Evolutionary conservation across 2,797 vertebrate genomes (phyloP), one percentile per base, ranked within the genome.

Genomic region (Iguana delicatissima): DNA sequence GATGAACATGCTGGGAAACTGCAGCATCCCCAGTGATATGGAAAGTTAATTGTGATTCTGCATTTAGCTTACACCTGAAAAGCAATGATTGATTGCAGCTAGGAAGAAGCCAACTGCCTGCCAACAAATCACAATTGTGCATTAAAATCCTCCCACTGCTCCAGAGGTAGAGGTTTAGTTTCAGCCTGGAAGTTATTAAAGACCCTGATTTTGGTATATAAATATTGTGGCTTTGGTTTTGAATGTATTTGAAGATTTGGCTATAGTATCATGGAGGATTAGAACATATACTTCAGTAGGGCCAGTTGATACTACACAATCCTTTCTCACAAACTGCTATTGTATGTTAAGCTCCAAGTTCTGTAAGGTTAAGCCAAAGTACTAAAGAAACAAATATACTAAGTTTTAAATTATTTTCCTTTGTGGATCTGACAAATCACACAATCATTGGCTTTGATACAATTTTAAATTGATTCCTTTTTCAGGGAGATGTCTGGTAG

Each of bases 221-320:
- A 38, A 67, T 8, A 7, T 29, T 76, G 50, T 50, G 29, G 35
- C 35, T 74, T 59, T 55, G 32, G 13, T 55, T 35, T 12, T 86
- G 24, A 14, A 81, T 38, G n/a, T 29, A 9, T 4, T 72, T 81
- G 46, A 55, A 72, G 22, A 82, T 82, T 64, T 88, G 62, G 32
- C 13, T 69, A 29, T 46, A 59, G 38, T 12, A 3, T 88, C 29
- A 81, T 20, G 20, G 26, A 42, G 50, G 50, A 82, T 88, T 88
- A 64, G 74, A 79, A n/a, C 35, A 81, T 64, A 72, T 81, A 35
- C n/a, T 88, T 88, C 77, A 35, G 87, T 10, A 59, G 67, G 50
- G 24, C n/a, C 64, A 72, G 79, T 88, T 88, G 42, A 88, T 82
- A 73, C 72, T 82, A 82, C 79, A 82, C 50, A 88, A 73, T 77